phyloP scores from a whole-genome alignment of 2,113 vertebrate genomes.

The Damaliscus lunatus region DNA sequence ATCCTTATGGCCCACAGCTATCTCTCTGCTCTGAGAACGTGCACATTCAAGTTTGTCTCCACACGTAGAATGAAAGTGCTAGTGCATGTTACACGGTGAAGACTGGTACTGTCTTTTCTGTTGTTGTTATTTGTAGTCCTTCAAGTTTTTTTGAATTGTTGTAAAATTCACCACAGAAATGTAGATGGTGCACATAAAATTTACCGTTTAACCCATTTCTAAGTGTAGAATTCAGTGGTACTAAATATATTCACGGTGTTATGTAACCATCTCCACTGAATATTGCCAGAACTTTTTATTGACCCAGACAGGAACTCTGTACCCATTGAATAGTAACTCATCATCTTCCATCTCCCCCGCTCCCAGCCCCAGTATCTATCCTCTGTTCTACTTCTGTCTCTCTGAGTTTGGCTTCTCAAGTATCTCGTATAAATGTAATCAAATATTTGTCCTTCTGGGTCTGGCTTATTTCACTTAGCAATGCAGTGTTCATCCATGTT shows the following conservation, averaged over 20 bases:
- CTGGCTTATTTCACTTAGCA: not conserved
- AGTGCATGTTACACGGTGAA: not conserved
- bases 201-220: not conserved
- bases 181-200: not conserved
- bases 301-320: not conserved
- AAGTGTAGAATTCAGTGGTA: not conserved
- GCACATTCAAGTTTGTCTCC: not conserved
- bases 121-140: not conserved
- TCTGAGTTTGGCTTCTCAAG: not conserved
- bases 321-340: not conserved
- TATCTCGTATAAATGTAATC: rapidly evolving
- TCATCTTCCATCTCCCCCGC: too few species aligned
- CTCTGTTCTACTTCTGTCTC: not conserved
- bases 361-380: not conserved
- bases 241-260: not conserved
- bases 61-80: not conserved
- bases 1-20: too few species aligned
- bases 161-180: not conserved
- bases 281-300: not conserved
- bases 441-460: not conserved
- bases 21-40: not conserved
- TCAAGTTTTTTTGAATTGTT: not conserved
- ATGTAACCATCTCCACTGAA: not conserved
- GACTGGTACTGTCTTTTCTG: too few species aligned
- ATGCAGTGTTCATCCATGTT: not conserved